phyloP scores from a whole-genome alignment of 2,113 vertebrate genomes.

The Bos taurus region DNA sequence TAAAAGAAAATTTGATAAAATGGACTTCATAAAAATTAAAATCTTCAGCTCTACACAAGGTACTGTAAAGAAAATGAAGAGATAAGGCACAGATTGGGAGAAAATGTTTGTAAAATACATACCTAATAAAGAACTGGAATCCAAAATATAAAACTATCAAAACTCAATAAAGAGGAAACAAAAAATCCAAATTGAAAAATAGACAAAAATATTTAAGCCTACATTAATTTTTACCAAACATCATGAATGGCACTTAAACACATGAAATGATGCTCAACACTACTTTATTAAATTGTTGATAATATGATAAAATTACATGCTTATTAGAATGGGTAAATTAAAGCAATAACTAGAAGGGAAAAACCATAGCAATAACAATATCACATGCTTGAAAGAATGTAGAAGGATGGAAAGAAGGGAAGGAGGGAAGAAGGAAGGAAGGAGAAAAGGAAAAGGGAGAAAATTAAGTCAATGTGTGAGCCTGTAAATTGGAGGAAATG shows the following conservation, averaged over 20 bases:
- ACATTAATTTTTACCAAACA: not conserved
- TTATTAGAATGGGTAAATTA: not conserved
- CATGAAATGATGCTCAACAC: not conserved
- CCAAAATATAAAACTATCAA: not conserved
- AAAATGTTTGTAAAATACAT: not conserved
- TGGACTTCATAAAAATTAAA: too few relatives aligned
- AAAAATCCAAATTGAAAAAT: not conserved
- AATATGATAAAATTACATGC: not conserved
- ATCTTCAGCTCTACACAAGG: not conserved
- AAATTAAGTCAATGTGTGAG: not conserved
- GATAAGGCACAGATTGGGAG: not conserved
- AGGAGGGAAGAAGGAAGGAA: rapidly evolving
- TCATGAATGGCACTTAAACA: not conserved
- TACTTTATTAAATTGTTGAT: not conserved
- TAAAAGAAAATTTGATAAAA: too few relatives aligned
- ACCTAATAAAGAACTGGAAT: not conserved
- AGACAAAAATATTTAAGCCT: not conserved
- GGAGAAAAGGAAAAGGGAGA: too few relatives aligned
- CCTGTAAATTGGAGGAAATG: not conserved
- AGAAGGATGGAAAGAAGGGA: not conserved
- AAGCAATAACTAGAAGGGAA: not conserved
- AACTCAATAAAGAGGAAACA: not conserved
- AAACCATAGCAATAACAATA: not conserved
- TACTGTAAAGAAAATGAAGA: not conserved
- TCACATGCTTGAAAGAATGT: not conserved